Evolutionary conservation across 2,113 vertebrate species (phyloP), one percentile per base, ranked within the genome.

Genomic region (Orientallactaga bullata): DNA sequence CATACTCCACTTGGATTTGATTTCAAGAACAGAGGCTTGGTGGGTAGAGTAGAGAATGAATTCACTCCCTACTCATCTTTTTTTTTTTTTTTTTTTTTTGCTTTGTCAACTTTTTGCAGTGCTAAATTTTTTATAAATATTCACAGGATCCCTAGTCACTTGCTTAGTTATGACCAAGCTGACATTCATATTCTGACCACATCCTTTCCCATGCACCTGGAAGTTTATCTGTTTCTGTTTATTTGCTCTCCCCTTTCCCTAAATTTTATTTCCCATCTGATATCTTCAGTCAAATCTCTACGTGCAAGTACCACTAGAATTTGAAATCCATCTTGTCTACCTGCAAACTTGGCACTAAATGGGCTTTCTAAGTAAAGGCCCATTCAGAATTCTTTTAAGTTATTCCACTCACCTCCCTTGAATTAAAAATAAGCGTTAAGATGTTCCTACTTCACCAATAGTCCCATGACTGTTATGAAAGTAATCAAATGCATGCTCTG

Each of bases 31-130:
- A 76, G 21, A 13, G 39, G 39, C 7, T 1, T 42, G n/a, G 6
- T n/a, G 5, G 35, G 4, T 7, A 8, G 12, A 37, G 10, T 15
- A 9, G 16, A 78, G 77, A 18, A 8, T 12, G 26, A 71, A 35
- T 78, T 58, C 55, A 26, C 55, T 58, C 9, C 15, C 80, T 32
- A n/a, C 13, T 72, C 18, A 24, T 0, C 23, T 26, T 55, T 16
- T n/a, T n/a, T n/a, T n/a, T n/a, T n/a, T n/a, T n/a, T n/a, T n/a
- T n/a, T n/a, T n/a, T n/a, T n/a, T 28, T 76, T 88, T 47, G 47
- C 30, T 11, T 37, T 30, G 3, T 68, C 9, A 30, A 2, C 10
- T 5, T 42, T 1, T 5, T 68, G 30, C 1, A 7, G 20, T 1
- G 9, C 35, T 66, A n/a, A 79, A 2, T n/a, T 47, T 47, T 17